Base-by-base conservation (phyloP, 2,797 vertebrate genomes). In the Lophotriccus pileatus region DNA sequence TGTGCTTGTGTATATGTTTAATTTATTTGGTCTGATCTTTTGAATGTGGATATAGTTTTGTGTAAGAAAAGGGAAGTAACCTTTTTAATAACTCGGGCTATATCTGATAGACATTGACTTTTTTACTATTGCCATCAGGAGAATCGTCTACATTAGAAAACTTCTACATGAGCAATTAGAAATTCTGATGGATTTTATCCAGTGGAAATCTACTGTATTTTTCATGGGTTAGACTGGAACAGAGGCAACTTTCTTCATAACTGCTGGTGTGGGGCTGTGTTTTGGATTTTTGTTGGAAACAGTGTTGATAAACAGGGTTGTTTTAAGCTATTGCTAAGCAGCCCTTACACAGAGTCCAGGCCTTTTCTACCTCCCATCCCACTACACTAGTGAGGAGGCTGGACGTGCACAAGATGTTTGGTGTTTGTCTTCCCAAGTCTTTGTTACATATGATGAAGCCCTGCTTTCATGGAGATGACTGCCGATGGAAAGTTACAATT, bases 271-370 rank as follows among this genome's bases (percentile, higher is more conserved):
- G 27, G 25, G 5, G 9, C 7, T 30, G 14, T 46, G 8, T 24
- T 63, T 64, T 20, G 7, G 16, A 28, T 62, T 41, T 46, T 27
- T 77, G 11, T 24, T 59, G 52, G 18, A 39, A 37, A 9, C 5
- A 55, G 3, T 21, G 12, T 27, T 36, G 25, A 17, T 64, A n/a
- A 21, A 2, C 3, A 47, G 2, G 1, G 17, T 6, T 44, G 6
- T 6, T 83, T 75, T 39, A 20, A 20, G 24, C 11, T 46, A 14
- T 20, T 64, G 37, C 12, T 64, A 44, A 39, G 7, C 28, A 27
- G 8, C 0, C 1, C 24, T 64, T 46, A 19, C 14, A 39, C 6
- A 39, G 12, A 3, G 17, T 25, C 44, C 44, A 83, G 24, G 10
- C 2, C 12, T 32, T 12, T 47, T 46, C 44, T 66, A 15, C 30